Conservation (phyloP, 2,888 invertebrate species). For the Hipparchia semele region DNA sequence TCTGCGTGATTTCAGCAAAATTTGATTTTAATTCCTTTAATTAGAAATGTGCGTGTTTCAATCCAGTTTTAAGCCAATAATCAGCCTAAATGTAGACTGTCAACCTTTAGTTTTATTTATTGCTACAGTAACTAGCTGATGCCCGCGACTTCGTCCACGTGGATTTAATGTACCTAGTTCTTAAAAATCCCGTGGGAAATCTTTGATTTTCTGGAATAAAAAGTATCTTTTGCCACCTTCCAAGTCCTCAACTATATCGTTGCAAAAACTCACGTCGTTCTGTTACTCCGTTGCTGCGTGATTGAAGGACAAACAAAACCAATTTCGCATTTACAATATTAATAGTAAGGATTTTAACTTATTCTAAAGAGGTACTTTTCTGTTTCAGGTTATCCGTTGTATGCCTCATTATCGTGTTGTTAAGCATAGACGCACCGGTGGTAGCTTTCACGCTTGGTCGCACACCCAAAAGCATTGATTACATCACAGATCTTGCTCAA, state of each 20-base stretch:
- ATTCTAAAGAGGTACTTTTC: slow-evolving; percentile 33
- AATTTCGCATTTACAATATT: too few relatives aligned
- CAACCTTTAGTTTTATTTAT: background rate
- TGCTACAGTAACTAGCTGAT: background rate
- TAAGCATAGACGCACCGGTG: slow-evolving; percentile 52
- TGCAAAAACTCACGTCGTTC: too few relatives aligned
- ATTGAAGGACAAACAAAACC: too few relatives aligned
- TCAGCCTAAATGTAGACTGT: background rate
- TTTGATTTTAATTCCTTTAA: background rate
- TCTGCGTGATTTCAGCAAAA: background rate
- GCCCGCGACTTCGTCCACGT: too few relatives aligned
- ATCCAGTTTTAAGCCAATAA: background rate
- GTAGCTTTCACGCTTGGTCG: slow-evolving; percentile 56
- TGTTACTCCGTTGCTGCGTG: too few relatives aligned
- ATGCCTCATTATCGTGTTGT: slow-evolving; percentile 55
- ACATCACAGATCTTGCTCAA: slow-evolving; percentile 48
- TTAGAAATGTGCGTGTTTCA: slow-evolving; percentile 1
- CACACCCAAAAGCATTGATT: slow-evolving; percentile 36
- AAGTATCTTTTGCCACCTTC: too few relatives aligned
- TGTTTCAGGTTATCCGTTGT: slow-evolving; percentile 67
- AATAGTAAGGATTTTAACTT: background rate
- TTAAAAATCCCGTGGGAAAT: too few relatives aligned
- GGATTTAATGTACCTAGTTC: too few relatives aligned
- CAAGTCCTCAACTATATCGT: too few relatives aligned
- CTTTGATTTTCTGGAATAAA: too few relatives aligned